Base-by-base conservation (phyloP, 2,888 invertebrate species). In the Dynastes grantii region DNA sequence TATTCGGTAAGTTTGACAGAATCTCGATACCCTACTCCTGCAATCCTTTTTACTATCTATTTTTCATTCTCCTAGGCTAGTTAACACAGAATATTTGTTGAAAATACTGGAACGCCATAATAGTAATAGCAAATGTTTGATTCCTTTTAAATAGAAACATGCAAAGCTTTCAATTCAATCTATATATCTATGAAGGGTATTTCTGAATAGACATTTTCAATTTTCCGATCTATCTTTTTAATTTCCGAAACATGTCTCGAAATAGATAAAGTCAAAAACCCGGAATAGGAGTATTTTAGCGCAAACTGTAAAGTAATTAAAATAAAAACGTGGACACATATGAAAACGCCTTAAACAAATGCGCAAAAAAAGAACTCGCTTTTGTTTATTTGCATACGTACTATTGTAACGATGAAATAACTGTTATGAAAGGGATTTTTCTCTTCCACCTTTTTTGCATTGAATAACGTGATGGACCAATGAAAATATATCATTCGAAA, bases 1-100 rank as follows among this genome's bases (percentile, higher is more conserved):
- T 90, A 91, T 86, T 90, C 90, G 84, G 90, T 90, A 85, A 90
- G 90, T 88, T 45, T 45, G 45, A 11, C 45, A 45, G 16, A 45
- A 67, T 67, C 13, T 16, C 13, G 45, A 40, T 40, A 22, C 8
- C 2, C 6, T 6, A 55, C 8, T 45, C 8, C 22, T 16, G 8
- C 16, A 55, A 2, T 55, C 2, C 4, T 8, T n/a, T 5, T 55
- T 37, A 4, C 0, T 37, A 37, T 11, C 55, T 16, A 45, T 11
- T 11, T 45, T 45, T 11, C 45, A 11, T 8, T 45, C 45, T 45
- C 45, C 1, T 45, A 11, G 11, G 8, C 2, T 45, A 45, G 8
- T 45, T 8, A 11, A 37, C 5, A 37, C 32, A 37, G 32, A 37
- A 37, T 37, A 37, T 37, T 45, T 45, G 11, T 11, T 45, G 8